Conservation (phyloP, 2,113 vertebrate species). For the Ctenomys sociabilis region DNA sequence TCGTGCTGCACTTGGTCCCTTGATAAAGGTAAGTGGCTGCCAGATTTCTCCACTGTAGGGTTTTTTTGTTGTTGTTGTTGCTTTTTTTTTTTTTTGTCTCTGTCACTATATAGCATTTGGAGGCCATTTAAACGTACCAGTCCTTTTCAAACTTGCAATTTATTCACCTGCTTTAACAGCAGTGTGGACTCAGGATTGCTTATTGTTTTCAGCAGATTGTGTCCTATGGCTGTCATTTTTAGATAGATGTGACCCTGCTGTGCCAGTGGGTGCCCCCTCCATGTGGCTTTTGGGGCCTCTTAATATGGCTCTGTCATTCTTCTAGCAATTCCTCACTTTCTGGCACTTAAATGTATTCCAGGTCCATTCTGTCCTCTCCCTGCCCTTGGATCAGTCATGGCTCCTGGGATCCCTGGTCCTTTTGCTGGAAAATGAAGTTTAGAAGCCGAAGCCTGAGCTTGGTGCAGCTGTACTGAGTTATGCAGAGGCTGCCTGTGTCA, state of each 20-base stretch:
- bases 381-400: not conserved
- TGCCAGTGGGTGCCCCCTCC: not conserved
- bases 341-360: not conserved
- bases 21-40: not conserved
- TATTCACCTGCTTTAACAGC: not conserved
- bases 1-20: not conserved
- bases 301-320: fast-evolving
- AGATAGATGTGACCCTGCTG: not conserved
- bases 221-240: not conserved
- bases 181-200: fast-evolving
- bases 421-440: fast-evolving
- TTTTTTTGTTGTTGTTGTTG: no score
- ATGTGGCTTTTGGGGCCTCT: not conserved
- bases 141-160: not conserved
- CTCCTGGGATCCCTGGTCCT: not conserved
- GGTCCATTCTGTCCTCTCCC: not conserved
- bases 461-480: fast-evolving
- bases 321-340: not conserved
- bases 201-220: fast-evolving
- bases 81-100: not conserved
- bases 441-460: not conserved
- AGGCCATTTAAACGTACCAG: not conserved
- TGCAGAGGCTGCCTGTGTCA: no score
- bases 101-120: not conserved
- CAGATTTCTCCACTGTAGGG: not conserved